These are phyloP conservation scores for Ditula angustiorana DNA, from an alignment of 2,888 invertebrate genomes.

Conservation along the genomic window DNA sequence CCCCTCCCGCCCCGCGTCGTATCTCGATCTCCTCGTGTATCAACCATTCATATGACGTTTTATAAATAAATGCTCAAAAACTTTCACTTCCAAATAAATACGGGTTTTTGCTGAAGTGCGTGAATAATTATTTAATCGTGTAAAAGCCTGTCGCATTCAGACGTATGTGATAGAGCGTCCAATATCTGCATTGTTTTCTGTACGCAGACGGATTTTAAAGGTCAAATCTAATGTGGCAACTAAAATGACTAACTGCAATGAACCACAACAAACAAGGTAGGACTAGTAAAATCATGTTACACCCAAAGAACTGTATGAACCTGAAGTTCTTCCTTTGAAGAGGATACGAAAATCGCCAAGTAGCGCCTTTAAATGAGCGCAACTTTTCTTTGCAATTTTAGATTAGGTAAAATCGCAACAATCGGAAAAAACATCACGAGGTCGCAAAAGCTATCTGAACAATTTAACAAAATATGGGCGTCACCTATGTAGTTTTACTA, in stretches of 20 bases:
- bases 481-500: too few species aligned
- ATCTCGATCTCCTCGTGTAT: conserved; percentile 51
- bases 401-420: too few species aligned
- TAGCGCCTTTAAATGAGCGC: too few species aligned
- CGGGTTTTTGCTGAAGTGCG: conserved; percentile 58
- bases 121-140: conserved; percentile 54
- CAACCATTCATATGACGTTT: conserved; percentile 55
- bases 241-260: not conserved
- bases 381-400: too few species aligned
- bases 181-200: conserved; percentile 29
- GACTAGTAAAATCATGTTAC: not conserved
- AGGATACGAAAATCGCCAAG: too few species aligned
- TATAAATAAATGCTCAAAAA: conserved; percentile 70
- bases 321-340: too few species aligned
- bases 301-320: too few species aligned
- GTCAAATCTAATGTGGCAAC: not conserved
- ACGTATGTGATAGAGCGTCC: conserved; percentile 31
- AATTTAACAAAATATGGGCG: too few species aligned
- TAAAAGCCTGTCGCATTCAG: conserved; percentile 50
- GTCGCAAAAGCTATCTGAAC: too few species aligned
- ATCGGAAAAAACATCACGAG: too few species aligned
- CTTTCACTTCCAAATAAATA: conserved; percentile 72
- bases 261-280: not conserved
- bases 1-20: conserved; percentile 45
- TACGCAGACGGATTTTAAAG: not conserved